Percentiles rank a stretch among this genome's conserved stretches.
These are phyloP conservation scores for Hemaris fuciformis DNA, from an alignment of 2,888 invertebrate species.

Conservation along the genomic window DNA sequence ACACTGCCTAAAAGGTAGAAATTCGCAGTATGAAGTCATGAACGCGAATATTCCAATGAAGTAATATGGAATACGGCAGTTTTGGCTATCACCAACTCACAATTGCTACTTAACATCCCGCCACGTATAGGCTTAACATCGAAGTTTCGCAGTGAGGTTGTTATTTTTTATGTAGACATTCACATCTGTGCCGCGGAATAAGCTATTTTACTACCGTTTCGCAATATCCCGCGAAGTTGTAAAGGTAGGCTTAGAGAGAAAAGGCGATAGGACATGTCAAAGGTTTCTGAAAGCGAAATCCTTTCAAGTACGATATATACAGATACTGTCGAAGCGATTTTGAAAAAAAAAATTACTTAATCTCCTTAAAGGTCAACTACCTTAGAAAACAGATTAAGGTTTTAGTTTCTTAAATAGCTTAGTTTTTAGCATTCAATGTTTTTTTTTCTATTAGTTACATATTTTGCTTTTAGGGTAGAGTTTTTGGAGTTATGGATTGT, in stretches of 20 bases:
- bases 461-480: too few species aligned
- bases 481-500: too few species aligned
- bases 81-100: background rate
- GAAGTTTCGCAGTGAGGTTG: conserved; percentile 23
- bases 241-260: background rate
- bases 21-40: background rate
- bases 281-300: background rate
- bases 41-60: background rate
- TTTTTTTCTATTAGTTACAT: too few species aligned
- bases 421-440: too few species aligned
- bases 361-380: background rate
- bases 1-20: too few species aligned
- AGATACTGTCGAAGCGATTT: background rate
- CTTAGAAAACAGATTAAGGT: background rate
- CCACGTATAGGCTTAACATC: conserved; percentile 25
- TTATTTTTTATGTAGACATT: conserved; percentile 35
- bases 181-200: conserved; percentile 26
- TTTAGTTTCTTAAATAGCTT: too few species aligned
- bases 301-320: background rate
- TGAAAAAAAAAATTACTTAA: background rate
- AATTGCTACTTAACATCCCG: conserved; percentile 1
- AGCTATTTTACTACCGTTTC: conserved; percentile 20
- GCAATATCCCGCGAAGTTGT: conserved; percentile 13
- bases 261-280: background rate
- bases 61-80: background rate